phyloP scores from a whole-genome alignment of 2,113 vertebrate genomes.

The Onychostoma macrolepis region DNA sequence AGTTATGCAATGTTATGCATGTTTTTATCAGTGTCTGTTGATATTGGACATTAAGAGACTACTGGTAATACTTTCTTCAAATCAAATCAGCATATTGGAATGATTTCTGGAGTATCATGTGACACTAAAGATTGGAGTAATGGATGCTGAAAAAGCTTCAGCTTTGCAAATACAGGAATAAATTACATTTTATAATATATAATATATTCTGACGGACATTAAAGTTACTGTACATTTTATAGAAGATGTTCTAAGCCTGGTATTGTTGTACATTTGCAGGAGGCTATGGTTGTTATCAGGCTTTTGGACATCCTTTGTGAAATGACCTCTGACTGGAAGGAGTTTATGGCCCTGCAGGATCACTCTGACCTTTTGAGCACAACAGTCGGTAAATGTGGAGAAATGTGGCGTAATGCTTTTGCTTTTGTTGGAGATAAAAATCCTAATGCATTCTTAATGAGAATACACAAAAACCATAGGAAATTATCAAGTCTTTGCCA shows the following conservation, averaged over 20 bases:
- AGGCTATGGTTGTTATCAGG: conserved; percentile 81
- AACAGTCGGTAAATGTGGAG: conserved; percentile 81
- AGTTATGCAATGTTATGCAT: background rate
- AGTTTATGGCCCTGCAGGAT: conserved; percentile 83
- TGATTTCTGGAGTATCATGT: background rate
- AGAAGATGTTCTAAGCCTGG: background rate
- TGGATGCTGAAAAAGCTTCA: background rate
- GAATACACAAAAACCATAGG: conserved; percentile 8
- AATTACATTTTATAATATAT: background rate
- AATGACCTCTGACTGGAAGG: conserved; percentile 81
- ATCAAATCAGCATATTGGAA: background rate
- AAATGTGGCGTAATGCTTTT: background rate
- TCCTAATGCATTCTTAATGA: conserved; percentile 28
- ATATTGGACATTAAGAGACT: background rate
- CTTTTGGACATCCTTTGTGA: conserved; percentile 92
- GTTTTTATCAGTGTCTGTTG: background rate
- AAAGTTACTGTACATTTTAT: background rate
- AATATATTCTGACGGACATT: background rate
- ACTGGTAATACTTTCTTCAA: background rate
- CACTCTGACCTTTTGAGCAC: conserved; percentile 82
- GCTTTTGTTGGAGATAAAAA: conserved; percentile 34
- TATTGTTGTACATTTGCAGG: conserved; percentile 72
- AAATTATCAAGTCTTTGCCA: conserved; percentile 18
- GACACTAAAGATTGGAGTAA: background rate
- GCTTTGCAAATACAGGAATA: background rate